A percentile compares a stretch with the other conserved stretches of the same genome.
Conservation (phyloP, 2,888 invertebrate species). For the Temnothorax unifasciatus region DNA sequence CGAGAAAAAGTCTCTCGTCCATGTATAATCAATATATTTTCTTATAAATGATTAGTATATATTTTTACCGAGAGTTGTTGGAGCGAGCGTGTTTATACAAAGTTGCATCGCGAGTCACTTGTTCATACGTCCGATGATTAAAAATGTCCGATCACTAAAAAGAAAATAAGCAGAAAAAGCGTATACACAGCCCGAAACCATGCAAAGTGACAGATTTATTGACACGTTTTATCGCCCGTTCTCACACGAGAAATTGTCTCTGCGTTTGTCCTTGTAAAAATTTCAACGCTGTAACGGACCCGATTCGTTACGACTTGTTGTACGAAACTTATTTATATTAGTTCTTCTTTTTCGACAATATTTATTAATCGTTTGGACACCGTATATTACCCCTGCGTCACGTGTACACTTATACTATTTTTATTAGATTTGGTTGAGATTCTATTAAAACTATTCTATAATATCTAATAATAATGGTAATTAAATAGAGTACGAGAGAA, state of each 20-base stretch:
- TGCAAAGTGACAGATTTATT: slow-evolving; percentile 46
- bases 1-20: background rate
- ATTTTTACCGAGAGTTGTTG: slow-evolving; percentile 40
- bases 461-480: slow-evolving; percentile 73
- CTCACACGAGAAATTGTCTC: slow-evolving; percentile 32
- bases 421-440: slow-evolving; percentile 71
- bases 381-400: slow-evolving; percentile 46
- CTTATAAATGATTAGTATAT: slow-evolving; percentile 23
- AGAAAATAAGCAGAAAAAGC: slow-evolving; percentile 3
- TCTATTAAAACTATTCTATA: slow-evolving; percentile 72
- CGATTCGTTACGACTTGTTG: slow-evolving; percentile 38
- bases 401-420: slow-evolving; percentile 57
- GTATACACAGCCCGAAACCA: slow-evolving; percentile 17
- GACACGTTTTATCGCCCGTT: slow-evolving; percentile 44
- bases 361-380: slow-evolving; percentile 55
- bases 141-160: slow-evolving; percentile 12
- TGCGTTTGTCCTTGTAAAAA: slow-evolving; percentile 48
- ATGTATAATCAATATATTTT: slow-evolving; percentile 34
- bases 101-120: slow-evolving; percentile 20
- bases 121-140: background rate
- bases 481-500: slow-evolving; percentile 72
- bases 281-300: slow-evolving; percentile 24
- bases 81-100: slow-evolving; percentile 43
- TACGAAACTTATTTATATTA: slow-evolving; percentile 55
- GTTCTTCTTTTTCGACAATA: slow-evolving; percentile 39